Evolutionary conservation across 2,113 vertebrate species (phyloP), one percentile per base, ranked within the genome.

Genomic region (Callorhinus ursinus): DNA sequence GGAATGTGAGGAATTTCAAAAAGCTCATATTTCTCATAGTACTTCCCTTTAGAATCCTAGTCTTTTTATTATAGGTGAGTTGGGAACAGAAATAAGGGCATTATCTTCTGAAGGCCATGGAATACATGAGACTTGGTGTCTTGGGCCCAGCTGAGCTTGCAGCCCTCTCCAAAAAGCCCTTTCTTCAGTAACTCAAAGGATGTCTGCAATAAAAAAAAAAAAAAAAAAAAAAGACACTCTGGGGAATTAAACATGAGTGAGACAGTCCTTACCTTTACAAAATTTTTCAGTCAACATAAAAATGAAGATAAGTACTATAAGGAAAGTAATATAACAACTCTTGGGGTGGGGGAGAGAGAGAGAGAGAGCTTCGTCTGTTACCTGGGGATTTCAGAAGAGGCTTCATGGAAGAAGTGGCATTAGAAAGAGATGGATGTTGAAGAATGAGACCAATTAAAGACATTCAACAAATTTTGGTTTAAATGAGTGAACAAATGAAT

Each of bases 401-500:
- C 6, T 96, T 87, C n/a, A 69, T 39, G 33, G 53, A 91, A 85
- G 57, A 87, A 81, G 24, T 6, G n/a, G 0, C 7, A 33, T 16
- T 74, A 74, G 16, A 67, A 67, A 79, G 4, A 94, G 57, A 81
- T 21, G 46, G 7, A 51, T 71, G n/a, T 6, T 93, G 31, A 88
- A 88, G 33, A 93, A 92, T 46, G 22, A 77, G 33, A n/a, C n/a
- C 49, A 76, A 36, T 80, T 88, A 84, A 90, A 94, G 21, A 11
- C 13, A 51, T 76, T 88, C 81, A 92, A 2, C 59, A 72, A 24
- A 90, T 26, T 19, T n/a, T 46, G 28, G 6, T 61, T 86, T 21
- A 87, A 83, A 84, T 59, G 19, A 92, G 53, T 86, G n/a, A 1
- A 33, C 53, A 74, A 90, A 79, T 59, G 19, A 92, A 59, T 86